These are phyloP conservation scores for Benitochromis conjunctus DNA, from an alignment of 2,113 vertebrate species.

Conservation along the genomic window DNA sequence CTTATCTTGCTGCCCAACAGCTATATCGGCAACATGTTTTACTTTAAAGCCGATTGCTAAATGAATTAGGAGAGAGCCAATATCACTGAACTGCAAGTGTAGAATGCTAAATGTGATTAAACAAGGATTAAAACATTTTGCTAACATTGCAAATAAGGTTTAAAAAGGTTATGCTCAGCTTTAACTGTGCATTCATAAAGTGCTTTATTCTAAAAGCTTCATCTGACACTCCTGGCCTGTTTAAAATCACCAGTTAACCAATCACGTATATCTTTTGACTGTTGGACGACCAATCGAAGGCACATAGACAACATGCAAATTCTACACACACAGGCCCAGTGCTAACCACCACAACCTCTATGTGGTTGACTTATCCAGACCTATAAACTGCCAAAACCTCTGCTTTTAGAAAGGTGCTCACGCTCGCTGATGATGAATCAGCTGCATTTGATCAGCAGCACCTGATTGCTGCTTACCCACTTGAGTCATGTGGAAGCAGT, in stretches of 20 bases:
- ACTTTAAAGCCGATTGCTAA: neutral
- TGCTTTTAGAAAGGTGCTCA: neutral
- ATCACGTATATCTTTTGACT: neutral
- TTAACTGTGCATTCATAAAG: neutral
- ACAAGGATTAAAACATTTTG: neutral
- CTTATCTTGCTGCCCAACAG: neutral
- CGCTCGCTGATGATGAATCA: neutral
- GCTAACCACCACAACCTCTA: neutral
- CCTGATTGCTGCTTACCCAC: neutral
- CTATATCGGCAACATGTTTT: accelerated
- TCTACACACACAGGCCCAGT: neutral
- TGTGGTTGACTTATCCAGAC: neutral
- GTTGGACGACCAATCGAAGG: neutral
- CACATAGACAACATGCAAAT: neutral
- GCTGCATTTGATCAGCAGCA: neutral
- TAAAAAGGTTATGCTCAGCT: neutral
- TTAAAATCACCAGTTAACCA: accelerated
- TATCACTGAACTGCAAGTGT: neutral
- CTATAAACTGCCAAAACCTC: neutral
- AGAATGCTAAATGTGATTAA: neutral
- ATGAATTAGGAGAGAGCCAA: no score
- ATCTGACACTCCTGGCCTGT: accelerated
- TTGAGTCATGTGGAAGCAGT: neutral
- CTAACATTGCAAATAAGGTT: neutral
- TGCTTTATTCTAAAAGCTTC: neutral